Conservation (phyloP, 2,888 invertebrate genomes). For the Meteorus cinctellus region DNA sequence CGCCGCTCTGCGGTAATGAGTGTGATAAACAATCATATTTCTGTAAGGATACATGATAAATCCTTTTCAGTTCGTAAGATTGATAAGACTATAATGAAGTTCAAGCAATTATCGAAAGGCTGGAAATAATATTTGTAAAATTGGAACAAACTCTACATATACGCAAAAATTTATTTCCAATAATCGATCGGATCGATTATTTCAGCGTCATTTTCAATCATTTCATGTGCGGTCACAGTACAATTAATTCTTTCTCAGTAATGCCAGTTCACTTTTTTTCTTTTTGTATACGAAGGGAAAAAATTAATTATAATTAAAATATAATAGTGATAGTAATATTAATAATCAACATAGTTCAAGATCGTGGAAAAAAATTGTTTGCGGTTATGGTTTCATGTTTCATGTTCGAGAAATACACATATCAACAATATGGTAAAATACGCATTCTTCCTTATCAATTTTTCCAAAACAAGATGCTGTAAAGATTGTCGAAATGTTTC, state of each 20-base stretch:
- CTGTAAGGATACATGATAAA: not conserved
- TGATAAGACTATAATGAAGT: slow-evolving; percentile 42
- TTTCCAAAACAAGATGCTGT: not conserved
- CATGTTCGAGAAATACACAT: not conserved
- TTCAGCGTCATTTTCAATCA: not conserved
- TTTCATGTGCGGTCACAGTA: not conserved
- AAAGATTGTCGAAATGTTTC: no score
- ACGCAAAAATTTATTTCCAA: not conserved
- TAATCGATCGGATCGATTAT: not conserved
- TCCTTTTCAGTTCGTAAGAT: slow-evolving; percentile 21
- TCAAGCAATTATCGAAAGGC: slow-evolving; percentile 41
- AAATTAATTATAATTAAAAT: not conserved
- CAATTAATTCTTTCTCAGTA: not conserved
- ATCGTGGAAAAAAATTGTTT: not conserved
- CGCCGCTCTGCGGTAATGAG: not conserved
- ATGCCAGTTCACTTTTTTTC: not conserved
- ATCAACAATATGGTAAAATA: slow-evolving; percentile 14
- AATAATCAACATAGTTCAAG: not conserved
- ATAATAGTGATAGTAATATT: no score
- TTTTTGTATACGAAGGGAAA: not conserved
- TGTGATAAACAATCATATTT: not conserved
- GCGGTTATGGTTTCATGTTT: not conserved
- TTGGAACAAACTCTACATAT: not conserved
- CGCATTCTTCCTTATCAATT: not conserved
- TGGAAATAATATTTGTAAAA: slow-evolving; percentile 17